Evolutionary conservation across 30 jellyfish, hydroid and myxozoan species (phyloP).

Genomic region (Pelagia noctiluca): DNA sequence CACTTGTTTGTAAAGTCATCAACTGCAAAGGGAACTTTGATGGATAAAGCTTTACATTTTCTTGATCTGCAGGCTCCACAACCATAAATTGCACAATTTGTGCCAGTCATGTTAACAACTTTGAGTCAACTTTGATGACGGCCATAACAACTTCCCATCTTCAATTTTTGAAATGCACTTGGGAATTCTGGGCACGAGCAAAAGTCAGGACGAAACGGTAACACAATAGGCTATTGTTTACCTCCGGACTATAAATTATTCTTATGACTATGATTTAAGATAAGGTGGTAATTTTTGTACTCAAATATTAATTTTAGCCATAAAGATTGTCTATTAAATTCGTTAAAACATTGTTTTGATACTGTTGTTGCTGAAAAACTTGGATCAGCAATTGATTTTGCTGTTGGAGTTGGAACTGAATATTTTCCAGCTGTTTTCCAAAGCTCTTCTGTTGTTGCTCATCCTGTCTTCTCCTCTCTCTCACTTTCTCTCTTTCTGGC

Average conservation of each 20-base stretch:
- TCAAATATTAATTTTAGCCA: too few relatives aligned
- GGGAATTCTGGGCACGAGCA: constrained; percentile 30
- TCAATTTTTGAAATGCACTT: constrained; percentile 6
- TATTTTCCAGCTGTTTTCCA: too few relatives aligned
- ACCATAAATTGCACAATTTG: constrained; percentile 38
- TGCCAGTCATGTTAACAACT: constrained; percentile 24
- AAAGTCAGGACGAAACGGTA: constrained; percentile 1
- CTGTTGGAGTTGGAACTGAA: too few relatives aligned
- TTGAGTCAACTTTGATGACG: constrained; percentile 3
- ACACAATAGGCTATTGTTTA: constrained; percentile 31
- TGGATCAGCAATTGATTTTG: too few relatives aligned
- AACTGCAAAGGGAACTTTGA: constrained; percentile 42
- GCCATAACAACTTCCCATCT: constrained; percentile 2
- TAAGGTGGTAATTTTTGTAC: too few relatives aligned
- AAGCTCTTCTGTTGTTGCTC: too few relatives aligned
- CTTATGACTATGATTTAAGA: constrained; percentile 5
- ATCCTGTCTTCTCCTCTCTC: too few relatives aligned
- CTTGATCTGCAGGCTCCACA: constrained; percentile 25
- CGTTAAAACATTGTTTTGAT: too few relatives aligned
- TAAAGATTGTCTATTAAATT: too few relatives aligned
- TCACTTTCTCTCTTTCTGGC: too few relatives aligned
- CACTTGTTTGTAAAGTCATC: constrained; percentile 18
- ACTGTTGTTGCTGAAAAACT: too few relatives aligned
- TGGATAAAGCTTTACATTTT: constrained; percentile 14
- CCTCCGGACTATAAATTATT: constrained; percentile 17